These are phyloP conservation scores for Noctua janthe DNA, from an alignment of 2,888 invertebrate species.

Conservation along the genomic window DNA sequence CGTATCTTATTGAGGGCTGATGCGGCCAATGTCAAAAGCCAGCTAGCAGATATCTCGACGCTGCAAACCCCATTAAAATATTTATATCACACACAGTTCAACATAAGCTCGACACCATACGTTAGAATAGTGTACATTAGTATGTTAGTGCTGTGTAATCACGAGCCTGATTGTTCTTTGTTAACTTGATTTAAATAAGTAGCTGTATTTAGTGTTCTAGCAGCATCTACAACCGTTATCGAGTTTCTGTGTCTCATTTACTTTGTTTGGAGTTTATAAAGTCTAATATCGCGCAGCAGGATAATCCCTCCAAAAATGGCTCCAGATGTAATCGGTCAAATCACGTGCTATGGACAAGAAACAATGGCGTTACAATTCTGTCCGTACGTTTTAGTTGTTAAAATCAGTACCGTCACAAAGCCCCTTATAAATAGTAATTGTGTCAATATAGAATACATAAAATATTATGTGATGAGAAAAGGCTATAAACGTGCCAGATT, in stretches of 20 bases:
- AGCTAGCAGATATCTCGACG: constrained; percentile 90
- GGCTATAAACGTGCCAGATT: constrained; percentile 58
- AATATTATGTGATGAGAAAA: constrained; percentile 54
- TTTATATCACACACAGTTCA: constrained; percentile 85
- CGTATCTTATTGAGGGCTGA: constrained; percentile 88
- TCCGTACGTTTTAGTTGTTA: constrained; percentile 58
- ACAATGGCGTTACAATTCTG: constrained; percentile 61
- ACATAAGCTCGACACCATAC: constrained; percentile 79
- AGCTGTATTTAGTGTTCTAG: constrained; percentile 67
- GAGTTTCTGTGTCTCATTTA: constrained; percentile 61
- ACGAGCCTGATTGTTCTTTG: constrained; percentile 72
- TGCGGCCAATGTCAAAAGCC: constrained; percentile 90
- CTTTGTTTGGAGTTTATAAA: constrained; percentile 58
- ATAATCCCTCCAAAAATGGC: constrained; percentile 65
- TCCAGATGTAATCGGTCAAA: constrained; percentile 65
- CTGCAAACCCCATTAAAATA: constrained; percentile 90
- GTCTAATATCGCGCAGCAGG: constrained; percentile 64
- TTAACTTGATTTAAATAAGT: constrained; percentile 65
- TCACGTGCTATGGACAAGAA: constrained; percentile 64
- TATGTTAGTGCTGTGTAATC: constrained; percentile 82
- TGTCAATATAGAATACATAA: constrained; percentile 59
- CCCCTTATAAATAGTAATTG: constrained; percentile 44
- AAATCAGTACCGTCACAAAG: constrained; percentile 61
- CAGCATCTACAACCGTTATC: constrained; percentile 65
- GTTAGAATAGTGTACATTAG: constrained; percentile 81